A percentile compares a stretch with the other conserved stretches of the same genome.
These are phyloP conservation scores for Eudyptes chrysolophus DNA, from an alignment of 2,113 vertebrate species.

Conservation along the genomic window DNA sequence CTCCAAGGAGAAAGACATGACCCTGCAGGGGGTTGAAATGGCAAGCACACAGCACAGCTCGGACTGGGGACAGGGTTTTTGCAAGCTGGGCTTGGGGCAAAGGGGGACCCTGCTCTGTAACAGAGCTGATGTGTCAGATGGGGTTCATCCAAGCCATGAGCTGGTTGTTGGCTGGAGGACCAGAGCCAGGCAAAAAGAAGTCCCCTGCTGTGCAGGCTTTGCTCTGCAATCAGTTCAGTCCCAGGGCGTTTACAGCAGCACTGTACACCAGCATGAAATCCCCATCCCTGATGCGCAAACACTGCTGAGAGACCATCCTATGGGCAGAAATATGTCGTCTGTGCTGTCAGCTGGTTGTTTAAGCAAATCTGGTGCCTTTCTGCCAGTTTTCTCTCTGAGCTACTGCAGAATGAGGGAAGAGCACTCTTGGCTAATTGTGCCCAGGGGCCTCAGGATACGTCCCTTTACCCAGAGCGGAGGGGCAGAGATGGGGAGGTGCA, in stretches of 20 bases:
- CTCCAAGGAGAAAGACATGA: neutral
- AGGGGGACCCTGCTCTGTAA: neutral
- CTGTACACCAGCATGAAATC: neutral
- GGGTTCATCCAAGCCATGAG: neutral
- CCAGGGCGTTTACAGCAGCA: neutral
- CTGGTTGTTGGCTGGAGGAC: neutral
- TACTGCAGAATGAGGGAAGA: neutral
- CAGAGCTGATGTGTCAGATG: accelerated
- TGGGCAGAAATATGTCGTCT: accelerated
- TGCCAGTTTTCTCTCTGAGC: neutral
- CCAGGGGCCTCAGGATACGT: neutral
- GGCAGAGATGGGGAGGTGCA: neutral
- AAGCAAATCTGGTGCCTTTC: neutral
- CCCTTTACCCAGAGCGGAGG: neutral
- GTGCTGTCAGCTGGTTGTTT: neutral
- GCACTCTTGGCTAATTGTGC: neutral
- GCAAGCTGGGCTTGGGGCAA: neutral
- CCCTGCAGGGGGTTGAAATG: neutral
- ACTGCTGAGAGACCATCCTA: neutral
- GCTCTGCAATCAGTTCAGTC: neutral
- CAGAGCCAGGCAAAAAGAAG: neutral
- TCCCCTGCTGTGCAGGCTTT: accelerated
- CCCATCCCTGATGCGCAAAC: neutral
- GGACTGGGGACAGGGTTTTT: neutral
- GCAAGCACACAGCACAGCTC: neutral